Evolutionary conservation across 2,797 vertebrate genomes (phyloP), one percentile per base, ranked within the genome.

Genomic region (Manis pentadactyla): DNA sequence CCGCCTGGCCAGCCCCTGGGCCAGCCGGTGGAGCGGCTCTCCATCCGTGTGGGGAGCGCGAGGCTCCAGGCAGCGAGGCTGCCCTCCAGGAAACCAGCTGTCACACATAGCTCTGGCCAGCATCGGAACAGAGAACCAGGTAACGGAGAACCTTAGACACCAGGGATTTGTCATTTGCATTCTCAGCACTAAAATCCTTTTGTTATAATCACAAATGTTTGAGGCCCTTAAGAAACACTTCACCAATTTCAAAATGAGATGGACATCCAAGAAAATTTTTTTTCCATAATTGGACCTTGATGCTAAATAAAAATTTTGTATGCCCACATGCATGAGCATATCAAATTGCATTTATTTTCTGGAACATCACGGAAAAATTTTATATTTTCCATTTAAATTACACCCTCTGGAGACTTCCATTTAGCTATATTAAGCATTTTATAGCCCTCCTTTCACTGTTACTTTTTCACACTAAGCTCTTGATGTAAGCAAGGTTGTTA

Each of bases 211-310:
- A 34, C 66, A 63, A 63, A 55, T 3, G 1, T 81, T 49, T 53
- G 25, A 42, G 21, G 6, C 10, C 66, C 9, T 93, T 59, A 84
- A 78, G 27, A 37, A 93, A 63, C 42, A n/a, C 27, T 68, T 78
- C 31, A 31, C n/a, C 55, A 10, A 88, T 59, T 73, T 84, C 55
- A 92, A 86, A 88, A 49, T 79, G 63, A 66, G 63, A 42, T 79
- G 51, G 13, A 49, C 64, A 69, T 13, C 53, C 31, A 78, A 59
- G 37, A 64, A 87, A 64, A 31, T 6, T 29, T n/a, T 29, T 66
- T 77, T 88, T 23, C 82, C 23, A 64, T 59, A 66, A 17, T 93
- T 93, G 84, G 2, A 53, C 27, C 2, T 78, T 31, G 69, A 42
- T 59, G 68, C 2, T 83, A 63, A 77, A 34, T n/a, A 55, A 74